phyloP scores from a whole-genome alignment of 2,888 invertebrate genomes.

The Tiphia femorata region DNA sequence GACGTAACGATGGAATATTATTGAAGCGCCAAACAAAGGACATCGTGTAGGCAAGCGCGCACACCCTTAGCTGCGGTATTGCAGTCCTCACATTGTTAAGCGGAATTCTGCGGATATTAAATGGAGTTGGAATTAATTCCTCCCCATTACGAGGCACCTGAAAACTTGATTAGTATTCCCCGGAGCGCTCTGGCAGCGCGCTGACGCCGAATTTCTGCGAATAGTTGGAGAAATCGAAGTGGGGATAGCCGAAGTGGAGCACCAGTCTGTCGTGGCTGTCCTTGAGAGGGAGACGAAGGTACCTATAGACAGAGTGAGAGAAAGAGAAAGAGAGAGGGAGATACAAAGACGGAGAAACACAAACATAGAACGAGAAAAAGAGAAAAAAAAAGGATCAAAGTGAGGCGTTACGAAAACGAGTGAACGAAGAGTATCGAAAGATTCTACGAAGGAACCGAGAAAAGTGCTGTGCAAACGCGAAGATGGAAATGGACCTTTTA shows the following conservation, averaged over 20 bases:
- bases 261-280: neutral
- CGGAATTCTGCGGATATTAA: conserved; percentile 47
- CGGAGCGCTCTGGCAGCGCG: conserved; percentile 37
- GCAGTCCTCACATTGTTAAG: conserved; percentile 37
- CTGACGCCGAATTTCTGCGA: conserved; percentile 48
- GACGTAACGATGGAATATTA: neutral
- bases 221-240: conserved; percentile 46
- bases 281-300: neutral
- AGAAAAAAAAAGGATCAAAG: neutral
- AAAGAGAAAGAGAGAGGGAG: neutral
- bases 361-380: neutral
- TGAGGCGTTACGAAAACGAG: neutral
- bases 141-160: conserved; percentile 47
- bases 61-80: conserved; percentile 21
- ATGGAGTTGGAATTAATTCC: conserved; percentile 52
- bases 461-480: too few species aligned
- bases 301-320: neutral
- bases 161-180: conserved; percentile 60
- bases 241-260: conserved; percentile 32
- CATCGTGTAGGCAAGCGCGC: too few species aligned
- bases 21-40: conserved; percentile 11
- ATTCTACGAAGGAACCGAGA: too few species aligned
- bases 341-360: too few species aligned
- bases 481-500: too few species aligned
- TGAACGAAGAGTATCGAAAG: too few species aligned